These are phyloP conservation scores for Coranthus polyacanthus DNA, from an alignment of 2,797 vertebrate genomes.

Conservation along the genomic window DNA sequence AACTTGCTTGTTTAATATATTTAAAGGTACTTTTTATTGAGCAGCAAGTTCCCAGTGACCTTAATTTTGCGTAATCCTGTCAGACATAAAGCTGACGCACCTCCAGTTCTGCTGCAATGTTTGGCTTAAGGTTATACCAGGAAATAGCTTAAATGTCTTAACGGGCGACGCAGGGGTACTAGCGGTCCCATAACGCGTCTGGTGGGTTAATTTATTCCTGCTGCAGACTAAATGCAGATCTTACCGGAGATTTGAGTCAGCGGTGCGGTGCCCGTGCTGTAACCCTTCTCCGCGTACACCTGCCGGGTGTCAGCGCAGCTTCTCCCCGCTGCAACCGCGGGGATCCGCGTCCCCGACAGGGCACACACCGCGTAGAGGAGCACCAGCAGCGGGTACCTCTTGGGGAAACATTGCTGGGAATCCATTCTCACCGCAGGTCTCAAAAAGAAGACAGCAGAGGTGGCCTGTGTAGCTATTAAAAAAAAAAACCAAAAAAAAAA, in stretches of 20 bases:
- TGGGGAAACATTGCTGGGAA: conserved; percentile 26
- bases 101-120: conserved; percentile 6
- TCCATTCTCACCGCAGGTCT: conserved; percentile 65
- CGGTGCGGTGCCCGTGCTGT: conserved; percentile 87
- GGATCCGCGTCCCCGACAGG: conserved; percentile 74
- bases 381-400: conserved; percentile 63
- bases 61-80: conserved; percentile 2
- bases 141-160: neutral
- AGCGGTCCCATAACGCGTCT: neutral
- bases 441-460: conserved; percentile 1
- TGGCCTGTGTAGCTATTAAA: neutral
- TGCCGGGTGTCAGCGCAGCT: conserved; percentile 90
- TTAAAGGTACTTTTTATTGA: neutral
- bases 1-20: neutral
- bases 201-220: neutral
- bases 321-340: conserved; percentile 78
- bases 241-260: conserved; percentile 90
- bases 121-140: neutral
- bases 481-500: neutral
- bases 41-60: conserved; percentile 16
- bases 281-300: conserved; percentile 88
- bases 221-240: conserved; percentile 22
- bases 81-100: conserved; percentile 7
- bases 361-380: conserved; percentile 70
- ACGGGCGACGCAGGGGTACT: too few relatives aligned